Evolutionary conservation across 1,140 invertebrate genomes (phyloP).

Genomic region (Zaprionus davidi): DNA sequence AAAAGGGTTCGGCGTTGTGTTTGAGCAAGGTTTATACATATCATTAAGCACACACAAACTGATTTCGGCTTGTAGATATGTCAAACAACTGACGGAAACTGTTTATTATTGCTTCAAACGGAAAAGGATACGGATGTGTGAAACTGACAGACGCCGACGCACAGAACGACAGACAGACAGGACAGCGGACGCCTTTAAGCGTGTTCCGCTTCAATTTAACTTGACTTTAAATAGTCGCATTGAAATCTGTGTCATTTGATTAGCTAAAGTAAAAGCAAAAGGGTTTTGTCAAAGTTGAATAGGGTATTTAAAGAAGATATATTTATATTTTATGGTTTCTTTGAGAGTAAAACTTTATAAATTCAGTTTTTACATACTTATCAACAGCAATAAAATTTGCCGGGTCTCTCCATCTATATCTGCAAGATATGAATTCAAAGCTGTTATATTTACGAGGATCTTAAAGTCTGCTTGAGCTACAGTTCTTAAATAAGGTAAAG

Average conservation of each 20-base stretch:
- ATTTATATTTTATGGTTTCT: no score
- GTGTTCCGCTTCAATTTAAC: conserved; percentile 12
- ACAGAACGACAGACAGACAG: conserved; percentile 17
- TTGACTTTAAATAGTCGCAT: conserved; percentile 12
- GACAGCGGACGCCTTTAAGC: conserved; percentile 8
- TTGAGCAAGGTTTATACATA: conserved; percentile 72
- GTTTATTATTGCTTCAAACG: conserved; percentile 79
- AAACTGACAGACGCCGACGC: conserved; percentile 24
- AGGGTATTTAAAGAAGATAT: no score
- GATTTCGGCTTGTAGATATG: conserved; percentile 74
- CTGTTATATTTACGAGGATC: no score
- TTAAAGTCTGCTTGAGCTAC: no score
- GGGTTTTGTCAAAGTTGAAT: not conserved
- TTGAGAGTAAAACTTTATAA: no score
- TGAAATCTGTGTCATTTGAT: conserved; percentile 11
- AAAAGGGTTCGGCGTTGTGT: conserved; percentile 65
- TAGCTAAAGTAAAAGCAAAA: not conserved
- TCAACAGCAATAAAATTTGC: no score
- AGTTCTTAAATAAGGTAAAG: not conserved
- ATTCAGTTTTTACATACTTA: no score
- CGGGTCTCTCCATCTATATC: no score
- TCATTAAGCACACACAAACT: conserved; percentile 69
- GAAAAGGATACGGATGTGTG: conserved; percentile 76
- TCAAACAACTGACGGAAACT: conserved; percentile 79
- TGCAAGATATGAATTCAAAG: no score